phyloP scores from a whole-genome alignment of 2,797 vertebrate genomes.

The Sebastolobus alascanus region DNA sequence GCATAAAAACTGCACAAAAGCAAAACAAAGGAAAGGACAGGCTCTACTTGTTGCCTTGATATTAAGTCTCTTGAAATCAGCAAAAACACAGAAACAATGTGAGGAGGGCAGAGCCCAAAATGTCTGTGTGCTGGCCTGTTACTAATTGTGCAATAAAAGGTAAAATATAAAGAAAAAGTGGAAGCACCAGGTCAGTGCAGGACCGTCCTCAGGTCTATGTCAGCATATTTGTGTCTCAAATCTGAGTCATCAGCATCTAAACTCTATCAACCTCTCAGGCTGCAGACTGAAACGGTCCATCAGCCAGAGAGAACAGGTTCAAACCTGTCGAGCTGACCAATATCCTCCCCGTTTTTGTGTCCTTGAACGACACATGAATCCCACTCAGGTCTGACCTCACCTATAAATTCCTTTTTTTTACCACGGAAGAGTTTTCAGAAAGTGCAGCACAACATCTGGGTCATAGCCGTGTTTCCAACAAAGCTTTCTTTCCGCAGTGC shows the following conservation, averaged over 20 bases:
- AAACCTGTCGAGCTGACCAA: neutral
- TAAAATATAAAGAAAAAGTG: neutral
- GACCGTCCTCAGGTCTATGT: neutral
- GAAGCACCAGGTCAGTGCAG: neutral
- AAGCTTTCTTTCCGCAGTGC: conserved; percentile 53
- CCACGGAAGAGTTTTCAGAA: conserved; percentile 27
- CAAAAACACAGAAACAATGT: too few species aligned
- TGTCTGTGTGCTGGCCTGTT: neutral
- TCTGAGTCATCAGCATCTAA: conserved; percentile 1
- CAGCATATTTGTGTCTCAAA: conserved; percentile 3
- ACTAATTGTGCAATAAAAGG: neutral
- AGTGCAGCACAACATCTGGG: conserved; percentile 52
- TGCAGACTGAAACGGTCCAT: neutral
- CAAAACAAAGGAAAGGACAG: neutral
- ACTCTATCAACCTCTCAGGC: neutral
- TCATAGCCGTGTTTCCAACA: conserved; percentile 47
- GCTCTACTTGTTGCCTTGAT: neutral
- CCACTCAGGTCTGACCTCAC: conserved; percentile 12
- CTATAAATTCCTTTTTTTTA: conserved; percentile 12
- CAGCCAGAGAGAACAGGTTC: neutral
- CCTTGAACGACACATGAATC: neutral
- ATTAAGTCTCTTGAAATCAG: neutral
- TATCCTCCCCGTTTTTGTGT: neutral
- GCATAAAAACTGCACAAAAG: neutral
- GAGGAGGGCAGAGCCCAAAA: neutral